phyloP scores from a whole-genome alignment of 2,113 vertebrate species.

The Trichechus manatus region DNA sequence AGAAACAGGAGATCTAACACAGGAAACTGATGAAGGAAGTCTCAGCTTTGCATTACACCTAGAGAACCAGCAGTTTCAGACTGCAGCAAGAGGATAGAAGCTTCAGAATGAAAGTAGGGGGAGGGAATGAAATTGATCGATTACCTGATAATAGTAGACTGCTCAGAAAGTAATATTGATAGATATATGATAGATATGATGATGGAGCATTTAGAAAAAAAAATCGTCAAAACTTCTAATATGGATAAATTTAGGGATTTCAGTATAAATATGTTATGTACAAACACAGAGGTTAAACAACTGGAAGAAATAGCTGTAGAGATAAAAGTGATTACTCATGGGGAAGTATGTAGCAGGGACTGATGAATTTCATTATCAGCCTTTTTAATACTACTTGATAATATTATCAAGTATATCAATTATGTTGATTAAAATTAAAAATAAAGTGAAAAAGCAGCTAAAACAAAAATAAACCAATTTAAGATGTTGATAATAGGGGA shows the following conservation, averaged over 20 bases:
- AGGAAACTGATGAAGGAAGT: neutral
- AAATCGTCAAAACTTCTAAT: neutral
- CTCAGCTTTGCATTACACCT: neutral
- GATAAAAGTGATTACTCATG: neutral
- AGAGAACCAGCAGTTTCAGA: neutral
- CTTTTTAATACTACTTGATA: conserved; percentile 26
- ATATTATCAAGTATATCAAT: neutral
- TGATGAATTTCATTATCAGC: neutral
- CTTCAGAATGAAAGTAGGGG: neutral
- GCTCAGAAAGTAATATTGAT: neutral
- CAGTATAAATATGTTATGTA: conserved; percentile 39
- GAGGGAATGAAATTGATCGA: neutral
- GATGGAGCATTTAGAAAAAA: neutral
- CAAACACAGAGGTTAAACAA: conserved; percentile 7
- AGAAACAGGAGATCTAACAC: neutral
- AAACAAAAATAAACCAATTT: conserved; percentile 41
- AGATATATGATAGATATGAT: neutral
- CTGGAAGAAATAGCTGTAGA: neutral
- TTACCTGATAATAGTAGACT: neutral
- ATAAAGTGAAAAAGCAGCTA: neutral
- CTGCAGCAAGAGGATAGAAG: neutral
- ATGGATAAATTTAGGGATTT: neutral
- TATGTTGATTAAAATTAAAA: conserved; percentile 58
- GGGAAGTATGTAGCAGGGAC: neutral
- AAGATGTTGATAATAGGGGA: conserved; percentile 11